Evolutionary conservation across 2,113 vertebrate species (phyloP).

Genomic region (Bambusicola thoracicus): DNA sequence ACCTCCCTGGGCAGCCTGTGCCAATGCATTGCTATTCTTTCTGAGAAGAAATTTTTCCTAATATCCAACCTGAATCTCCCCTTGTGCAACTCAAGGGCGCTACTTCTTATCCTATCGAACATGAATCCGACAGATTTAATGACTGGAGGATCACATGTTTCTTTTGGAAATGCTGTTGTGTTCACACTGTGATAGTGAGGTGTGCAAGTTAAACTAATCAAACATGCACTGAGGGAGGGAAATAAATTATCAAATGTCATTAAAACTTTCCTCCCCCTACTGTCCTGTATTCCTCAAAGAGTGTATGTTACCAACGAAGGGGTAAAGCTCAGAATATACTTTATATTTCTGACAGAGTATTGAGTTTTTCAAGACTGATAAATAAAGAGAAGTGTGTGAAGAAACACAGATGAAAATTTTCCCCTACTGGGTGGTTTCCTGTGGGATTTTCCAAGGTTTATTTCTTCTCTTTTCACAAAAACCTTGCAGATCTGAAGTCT

Average conservation of each 20-base stretch:
- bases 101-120: too few relatives aligned
- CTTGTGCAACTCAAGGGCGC: too few relatives aligned
- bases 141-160: rapidly evolving
- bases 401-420: neutral
- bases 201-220: neutral
- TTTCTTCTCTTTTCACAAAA: neutral
- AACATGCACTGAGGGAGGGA: neutral
- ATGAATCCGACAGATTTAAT: neutral
- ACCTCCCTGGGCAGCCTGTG: too few relatives aligned
- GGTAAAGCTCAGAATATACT: neutral
- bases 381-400: neutral
- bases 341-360: neutral
- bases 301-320: neutral
- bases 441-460: neutral
- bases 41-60: too few relatives aligned
- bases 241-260: neutral
- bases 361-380: neutral
- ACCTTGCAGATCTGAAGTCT: neutral
- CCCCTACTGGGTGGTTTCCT: neutral
- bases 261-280: neutral
- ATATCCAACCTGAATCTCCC: too few relatives aligned
- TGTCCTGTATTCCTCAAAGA: neutral
- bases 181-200: neutral
- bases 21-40: too few relatives aligned
- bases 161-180: neutral